Evolutionary conservation across 2,113 vertebrate genomes (phyloP).

Genomic region (Chaetorhynchus papuensis): DNA sequence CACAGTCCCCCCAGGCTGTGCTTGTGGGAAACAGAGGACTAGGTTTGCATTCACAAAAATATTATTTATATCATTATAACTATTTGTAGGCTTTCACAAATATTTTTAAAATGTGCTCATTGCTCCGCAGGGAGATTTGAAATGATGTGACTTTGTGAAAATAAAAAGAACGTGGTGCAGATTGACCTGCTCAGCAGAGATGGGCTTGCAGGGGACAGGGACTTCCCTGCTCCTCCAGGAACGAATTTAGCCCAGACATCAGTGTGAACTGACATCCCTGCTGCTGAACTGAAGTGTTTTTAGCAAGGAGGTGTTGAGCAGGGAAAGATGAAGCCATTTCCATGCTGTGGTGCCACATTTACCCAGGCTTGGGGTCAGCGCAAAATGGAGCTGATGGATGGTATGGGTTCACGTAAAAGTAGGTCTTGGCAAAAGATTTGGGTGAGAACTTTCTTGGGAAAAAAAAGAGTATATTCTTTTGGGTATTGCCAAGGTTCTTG

Average conservation of each 20-base stretch:
- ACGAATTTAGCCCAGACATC: background rate
- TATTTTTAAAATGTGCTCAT: background rate
- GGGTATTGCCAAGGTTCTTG: background rate
- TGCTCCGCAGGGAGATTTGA: background rate
- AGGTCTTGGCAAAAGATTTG: background rate
- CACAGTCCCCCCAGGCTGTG: background rate
- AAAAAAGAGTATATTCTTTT: background rate
- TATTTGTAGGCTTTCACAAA: background rate
- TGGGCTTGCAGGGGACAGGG: background rate
- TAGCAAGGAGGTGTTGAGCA: background rate
- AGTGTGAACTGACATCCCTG: background rate
- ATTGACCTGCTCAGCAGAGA: background rate
- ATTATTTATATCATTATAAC: background rate
- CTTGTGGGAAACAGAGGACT: background rate
- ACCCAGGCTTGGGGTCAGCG: background rate
- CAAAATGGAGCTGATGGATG: background rate
- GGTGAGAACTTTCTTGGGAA: background rate
- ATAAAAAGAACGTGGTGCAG: background rate
- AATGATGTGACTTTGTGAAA: background rate
- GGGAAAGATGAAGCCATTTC: background rate
- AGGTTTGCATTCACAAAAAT: background rate
- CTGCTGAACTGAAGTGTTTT: background rate
- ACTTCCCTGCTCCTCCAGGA: background rate
- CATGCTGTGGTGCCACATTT: background rate
- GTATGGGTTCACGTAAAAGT: background rate